phyloP scores from a whole-genome alignment of 2,113 vertebrate species.

The Ammospiza nelsoni region DNA sequence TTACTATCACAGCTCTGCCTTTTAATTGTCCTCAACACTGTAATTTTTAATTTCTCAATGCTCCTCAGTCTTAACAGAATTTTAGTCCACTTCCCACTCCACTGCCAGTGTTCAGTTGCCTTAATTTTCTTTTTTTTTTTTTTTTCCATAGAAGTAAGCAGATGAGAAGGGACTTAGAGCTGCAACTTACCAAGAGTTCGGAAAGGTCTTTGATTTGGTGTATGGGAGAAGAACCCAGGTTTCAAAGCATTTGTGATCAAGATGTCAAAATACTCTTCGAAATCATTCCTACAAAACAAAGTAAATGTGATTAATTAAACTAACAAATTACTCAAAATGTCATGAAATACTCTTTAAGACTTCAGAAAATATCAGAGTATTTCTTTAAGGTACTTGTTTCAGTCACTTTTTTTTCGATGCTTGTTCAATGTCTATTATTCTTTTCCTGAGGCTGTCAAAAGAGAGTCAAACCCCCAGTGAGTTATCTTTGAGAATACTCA shows the following conservation, averaged over 20 bases:
- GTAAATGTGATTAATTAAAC: not conserved
- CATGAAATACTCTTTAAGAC: not conserved
- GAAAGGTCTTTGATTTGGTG: constrained; percentile 91
- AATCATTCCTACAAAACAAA: constrained; percentile 84
- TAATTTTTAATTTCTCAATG: not conserved
- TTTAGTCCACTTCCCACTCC: not conserved
- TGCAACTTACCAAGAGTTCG: constrained; percentile 86
- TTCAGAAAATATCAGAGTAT: not conserved
- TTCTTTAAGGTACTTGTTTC: not conserved
- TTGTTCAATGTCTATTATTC: not conserved
- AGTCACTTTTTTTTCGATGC: not conserved
- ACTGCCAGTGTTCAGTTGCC: not conserved
- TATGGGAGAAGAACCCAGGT: constrained; percentile 93
- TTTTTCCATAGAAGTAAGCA: not conserved
- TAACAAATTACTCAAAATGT: not conserved
- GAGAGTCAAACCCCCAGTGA: not conserved
- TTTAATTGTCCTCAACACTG: not conserved
- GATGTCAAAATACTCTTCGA: constrained; percentile 91
- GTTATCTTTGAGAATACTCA: not conserved
- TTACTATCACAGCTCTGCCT: not conserved
- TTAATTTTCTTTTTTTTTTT: not conserved
- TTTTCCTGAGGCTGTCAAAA: not conserved
- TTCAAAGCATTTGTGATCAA: constrained; percentile 97
- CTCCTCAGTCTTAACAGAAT: not conserved
- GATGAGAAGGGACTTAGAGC: not conserved